Evolutionary conservation across 1,140 invertebrate genomes (phyloP).

Genomic region (Psilanteris sp.): DNA sequence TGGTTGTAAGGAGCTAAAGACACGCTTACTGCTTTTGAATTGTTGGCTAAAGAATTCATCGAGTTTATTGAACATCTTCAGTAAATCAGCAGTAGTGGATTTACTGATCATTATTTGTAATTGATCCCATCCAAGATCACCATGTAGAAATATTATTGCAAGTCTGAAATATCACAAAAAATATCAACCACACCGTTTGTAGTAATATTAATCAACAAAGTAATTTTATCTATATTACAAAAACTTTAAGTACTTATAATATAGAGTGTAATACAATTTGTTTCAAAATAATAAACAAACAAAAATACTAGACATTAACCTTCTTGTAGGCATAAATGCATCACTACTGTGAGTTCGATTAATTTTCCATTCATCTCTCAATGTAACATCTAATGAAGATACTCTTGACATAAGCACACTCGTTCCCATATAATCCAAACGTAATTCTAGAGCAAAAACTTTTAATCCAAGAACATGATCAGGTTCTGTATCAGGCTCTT

Average conservation of each 20-base stretch:
- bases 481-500: constrained; percentile 93
- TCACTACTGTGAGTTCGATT: constrained; percentile 76
- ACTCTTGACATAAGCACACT: constrained; percentile 95
- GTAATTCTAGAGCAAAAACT: constrained; percentile 91
- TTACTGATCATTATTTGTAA: constrained; percentile 97
- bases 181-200: no score
- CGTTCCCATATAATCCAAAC: constrained; percentile 97
- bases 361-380: constrained; percentile 92
- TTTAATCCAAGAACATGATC: constrained; percentile 93
- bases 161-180: constrained; percentile 85
- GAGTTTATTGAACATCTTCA: constrained; percentile 97
- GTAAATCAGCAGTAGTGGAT: constrained; percentile 96
- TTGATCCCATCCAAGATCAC: constrained; percentile 96
- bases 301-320: constrained; percentile 64
- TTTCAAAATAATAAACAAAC: not conserved
- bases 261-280: no score
- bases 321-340: constrained; percentile 81
- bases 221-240: no score
- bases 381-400: constrained; percentile 88
- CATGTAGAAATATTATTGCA: constrained; percentile 95
- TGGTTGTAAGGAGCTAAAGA: constrained; percentile 89
- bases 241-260: no score
- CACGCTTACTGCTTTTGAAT: constrained; percentile 94
- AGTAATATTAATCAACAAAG: no score
- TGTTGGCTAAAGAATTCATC: constrained; percentile 98